These are phyloP conservation scores for Hipposideros armiger DNA, from an alignment of 2,113 vertebrate genomes.

Conservation along the genomic window DNA sequence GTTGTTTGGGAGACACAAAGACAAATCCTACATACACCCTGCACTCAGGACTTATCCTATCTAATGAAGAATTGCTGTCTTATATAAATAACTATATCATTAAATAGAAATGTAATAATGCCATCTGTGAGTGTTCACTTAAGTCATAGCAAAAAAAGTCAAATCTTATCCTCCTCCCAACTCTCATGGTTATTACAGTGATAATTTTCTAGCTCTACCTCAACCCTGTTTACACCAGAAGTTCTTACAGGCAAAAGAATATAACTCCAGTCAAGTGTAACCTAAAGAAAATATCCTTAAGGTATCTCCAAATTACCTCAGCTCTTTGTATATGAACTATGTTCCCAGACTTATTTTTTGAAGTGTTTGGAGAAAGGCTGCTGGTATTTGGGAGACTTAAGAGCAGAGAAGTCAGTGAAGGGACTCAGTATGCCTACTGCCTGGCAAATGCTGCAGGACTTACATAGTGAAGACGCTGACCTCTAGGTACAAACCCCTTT, in stretches of 20 bases:
- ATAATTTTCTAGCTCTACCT: not conserved
- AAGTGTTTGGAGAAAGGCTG: not conserved
- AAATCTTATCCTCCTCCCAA: not conserved
- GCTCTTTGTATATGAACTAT: not conserved
- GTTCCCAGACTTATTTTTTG: not conserved
- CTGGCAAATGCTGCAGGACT: not conserved
- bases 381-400: not conserved
- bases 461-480: not conserved
- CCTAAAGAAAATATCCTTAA: not conserved
- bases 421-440: not conserved
- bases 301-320: slow-evolving; percentile 11
- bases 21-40: not conserved
- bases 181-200: not conserved
- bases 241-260: slow-evolving; percentile 44
- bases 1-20: not conserved
- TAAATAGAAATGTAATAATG: slow-evolving; percentile 6
- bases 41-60: not conserved
- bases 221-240: not conserved
- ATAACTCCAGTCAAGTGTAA: not conserved
- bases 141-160: not conserved
- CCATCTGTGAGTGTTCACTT: not conserved
- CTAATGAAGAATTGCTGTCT: not conserved
- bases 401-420: not conserved
- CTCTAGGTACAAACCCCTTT: not conserved
- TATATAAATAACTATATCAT: not conserved